Evolutionary conservation across 1,140 invertebrate genomes (phyloP), one percentile per base, ranked within the genome.

Genomic region (Papilio aristodemus): DNA sequence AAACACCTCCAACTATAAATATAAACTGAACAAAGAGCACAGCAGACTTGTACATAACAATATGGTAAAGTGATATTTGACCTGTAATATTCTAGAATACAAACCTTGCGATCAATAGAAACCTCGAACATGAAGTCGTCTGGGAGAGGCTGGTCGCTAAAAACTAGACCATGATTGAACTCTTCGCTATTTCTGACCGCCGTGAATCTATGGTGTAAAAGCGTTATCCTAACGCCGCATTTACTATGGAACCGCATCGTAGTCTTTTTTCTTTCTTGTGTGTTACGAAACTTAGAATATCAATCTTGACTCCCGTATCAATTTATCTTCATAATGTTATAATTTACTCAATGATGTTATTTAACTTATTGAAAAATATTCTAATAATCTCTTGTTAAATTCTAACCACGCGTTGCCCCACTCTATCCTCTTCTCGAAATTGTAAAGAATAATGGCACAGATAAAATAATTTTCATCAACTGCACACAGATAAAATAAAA

Each of bases 91-190:
- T 43, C 13, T 14, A 4, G 39, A 4, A 10, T 41, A 75, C 80
- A 82, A 89, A 97, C 96, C 94, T 97, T 97, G 90, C 95, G 96
- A 79, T 97, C 96, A 78, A 98, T 97, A 77, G 94, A 94, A 69
- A 98, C 95, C 93, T 98, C 96, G 89, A 98, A 98, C 43, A 97
- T 90, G 74, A 96, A 93, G 92, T 98, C 95, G 84, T 97, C 96
- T 75, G 93, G 91, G 5, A 98, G 90, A 9, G 97, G 96, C 78
- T 96, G 94, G 14, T 94, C 93, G 80, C 96, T 96, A 70, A 98
- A 94, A n/a, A 98, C 88, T 38, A 90, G 76, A 13, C 88, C 88
- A 64, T 91, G 87, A 91, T 97, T 97, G 81, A 97, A 98, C 81
- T 95, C 94, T 62, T 94, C 93, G 75, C 95, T 94, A 84, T 95